These are phyloP conservation scores for Cyclophora albipunctata DNA, from an alignment of 2,888 invertebrate genomes.

Conservation along the genomic window DNA sequence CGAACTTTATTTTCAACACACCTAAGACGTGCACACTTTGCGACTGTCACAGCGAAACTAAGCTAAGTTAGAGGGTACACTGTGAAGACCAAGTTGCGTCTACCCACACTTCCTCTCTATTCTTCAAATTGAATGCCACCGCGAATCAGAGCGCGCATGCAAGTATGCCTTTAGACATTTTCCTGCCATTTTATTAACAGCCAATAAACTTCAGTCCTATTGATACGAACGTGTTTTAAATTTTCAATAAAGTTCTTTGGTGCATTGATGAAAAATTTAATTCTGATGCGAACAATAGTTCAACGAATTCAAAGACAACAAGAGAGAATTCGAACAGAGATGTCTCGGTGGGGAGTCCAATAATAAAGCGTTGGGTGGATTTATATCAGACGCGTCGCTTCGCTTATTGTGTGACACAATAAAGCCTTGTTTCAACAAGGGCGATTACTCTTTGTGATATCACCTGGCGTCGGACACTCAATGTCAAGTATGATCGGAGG, in stretches of 20 bases:
- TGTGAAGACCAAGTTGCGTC: constrained; percentile 14
- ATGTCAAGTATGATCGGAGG: too few relatives aligned
- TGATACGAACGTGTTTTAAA: constrained; percentile 19
- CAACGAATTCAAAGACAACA: too few relatives aligned
- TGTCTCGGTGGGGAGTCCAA: too few relatives aligned
- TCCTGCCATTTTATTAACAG: constrained; percentile 40
- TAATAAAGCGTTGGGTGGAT: too few relatives aligned
- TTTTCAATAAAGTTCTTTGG: constrained; percentile 11
- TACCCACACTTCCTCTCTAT: constrained; percentile 27
- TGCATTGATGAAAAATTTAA: constrained; percentile 9
- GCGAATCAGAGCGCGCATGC: constrained; percentile 34
- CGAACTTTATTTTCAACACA: constrained; percentile 2
- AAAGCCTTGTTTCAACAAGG: too few relatives aligned
- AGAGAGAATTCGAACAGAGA: too few relatives aligned
- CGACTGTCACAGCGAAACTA: constrained; percentile 29
- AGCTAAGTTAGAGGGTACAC: constrained; percentile 22
- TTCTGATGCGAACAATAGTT: constrained; percentile 6
- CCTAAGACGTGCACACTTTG: constrained; percentile 15
- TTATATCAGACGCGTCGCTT: constrained; percentile 2
- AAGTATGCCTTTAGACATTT: constrained; percentile 37
- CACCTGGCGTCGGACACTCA: too few relatives aligned
- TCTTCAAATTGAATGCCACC: constrained; percentile 29
- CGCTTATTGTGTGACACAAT: too few relatives aligned
- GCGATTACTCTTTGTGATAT: too few relatives aligned
- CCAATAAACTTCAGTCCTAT: constrained; percentile 31